phyloP scores from a whole-genome alignment of 2,888 invertebrate genomes.

The Graphium colonna region DNA sequence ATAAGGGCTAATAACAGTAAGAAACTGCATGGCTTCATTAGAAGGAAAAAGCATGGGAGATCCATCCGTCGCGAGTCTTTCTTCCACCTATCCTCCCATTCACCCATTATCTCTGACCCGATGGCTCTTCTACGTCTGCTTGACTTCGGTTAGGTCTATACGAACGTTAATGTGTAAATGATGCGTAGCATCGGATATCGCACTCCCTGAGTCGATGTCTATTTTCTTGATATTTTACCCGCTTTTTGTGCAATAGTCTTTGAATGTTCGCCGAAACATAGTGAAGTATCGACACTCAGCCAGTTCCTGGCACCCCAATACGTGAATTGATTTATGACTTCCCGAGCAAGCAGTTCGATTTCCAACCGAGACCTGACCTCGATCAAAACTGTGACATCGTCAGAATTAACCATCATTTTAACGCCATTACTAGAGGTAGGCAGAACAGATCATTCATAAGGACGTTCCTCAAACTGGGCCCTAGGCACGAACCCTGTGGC shows the following conservation, averaged over 20 bases:
- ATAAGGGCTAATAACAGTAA: too few species aligned
- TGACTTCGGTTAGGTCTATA: background rate
- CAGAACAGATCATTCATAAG: conserved; percentile 11
- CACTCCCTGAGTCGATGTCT: background rate
- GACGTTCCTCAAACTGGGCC: conserved; percentile 15
- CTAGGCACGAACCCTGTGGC: conserved; percentile 23
- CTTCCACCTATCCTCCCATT: conserved; percentile 24
- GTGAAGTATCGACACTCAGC: background rate
- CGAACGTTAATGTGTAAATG: conserved; percentile 29
- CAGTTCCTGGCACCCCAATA: background rate
- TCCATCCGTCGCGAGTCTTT: conserved; percentile 27
- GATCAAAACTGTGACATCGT: background rate
- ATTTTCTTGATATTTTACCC: background rate
- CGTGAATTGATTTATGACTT: background rate
- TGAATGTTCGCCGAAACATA: too few species aligned
- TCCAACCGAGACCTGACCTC: background rate
- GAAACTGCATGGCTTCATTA: too few species aligned
- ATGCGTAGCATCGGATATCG: conserved; percentile 3
- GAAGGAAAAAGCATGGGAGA: too few species aligned
- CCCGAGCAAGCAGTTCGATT: background rate
- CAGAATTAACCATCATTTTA: background rate
- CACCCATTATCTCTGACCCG: background rate
- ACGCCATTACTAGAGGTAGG: background rate
- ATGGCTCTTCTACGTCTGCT: background rate
- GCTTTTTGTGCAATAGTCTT: too few species aligned